Evolutionary conservation across 2,113 vertebrate genomes (phyloP), one percentile per base, ranked within the genome.

Genomic region (Mobula birostris): DNA sequence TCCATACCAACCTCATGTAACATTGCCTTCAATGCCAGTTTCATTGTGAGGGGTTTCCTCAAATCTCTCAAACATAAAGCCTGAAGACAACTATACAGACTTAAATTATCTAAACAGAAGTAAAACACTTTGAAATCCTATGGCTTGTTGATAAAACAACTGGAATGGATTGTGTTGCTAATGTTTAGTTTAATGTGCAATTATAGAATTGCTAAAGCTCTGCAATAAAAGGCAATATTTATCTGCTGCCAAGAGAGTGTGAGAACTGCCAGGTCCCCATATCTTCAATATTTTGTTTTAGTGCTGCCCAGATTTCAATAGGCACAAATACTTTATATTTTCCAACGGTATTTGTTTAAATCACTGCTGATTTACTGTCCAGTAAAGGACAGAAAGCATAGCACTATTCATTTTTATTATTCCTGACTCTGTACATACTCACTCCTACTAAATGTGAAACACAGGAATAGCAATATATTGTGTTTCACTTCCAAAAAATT

Each of bases 1-100:
- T 27, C 94, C 79, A 83, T 12, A 96, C 94, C 95, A 93, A 95
- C 94, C 61, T 94, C 95, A 78, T 83, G 94, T 40, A 96, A 21
- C 94, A 96, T 96, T 83, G 94, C 91, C 96, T 96, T 95, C 94
- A 96, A 96, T 94, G 94, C 94, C 95, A 96, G 94, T 24, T 94
- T 94, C 83, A 48, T 95, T 94, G 7, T 82, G 94, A 96, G 95
- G 95, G 94, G 95, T 96, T 96, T 96, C 94, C 56, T 94, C 94
- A 2, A 94, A 36, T 95, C 94, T 95, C 68, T 94, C 96, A 29
- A 95, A 95, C 95, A 94, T 91, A 82, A 96, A 95, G 66, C 94
- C 96, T 96, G 72, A 68, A 95, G 95, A 94, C 90, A 56, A 95
- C 94, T 79, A 21, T 95, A 72, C 68, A 94, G 94, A 17, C 12